phyloP scores from a whole-genome alignment of 2,797 vertebrate genomes.

The Cyprinodon diabolis region DNA sequence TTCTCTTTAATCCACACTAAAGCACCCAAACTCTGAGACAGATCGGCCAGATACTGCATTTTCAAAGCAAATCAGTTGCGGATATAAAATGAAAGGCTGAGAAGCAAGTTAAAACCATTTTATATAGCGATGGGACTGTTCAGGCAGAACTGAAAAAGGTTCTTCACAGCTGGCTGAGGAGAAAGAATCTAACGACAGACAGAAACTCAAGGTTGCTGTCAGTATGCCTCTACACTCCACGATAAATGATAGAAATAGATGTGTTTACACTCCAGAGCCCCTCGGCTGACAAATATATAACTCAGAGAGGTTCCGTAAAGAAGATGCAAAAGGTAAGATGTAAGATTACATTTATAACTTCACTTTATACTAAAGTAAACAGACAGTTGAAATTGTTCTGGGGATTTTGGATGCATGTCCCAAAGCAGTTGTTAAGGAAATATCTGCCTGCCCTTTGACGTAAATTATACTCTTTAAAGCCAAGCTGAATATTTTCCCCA shows the following conservation, averaged over 20 bases:
- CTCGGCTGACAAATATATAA: constrained; percentile 65
- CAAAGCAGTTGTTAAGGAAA: constrained; percentile 29
- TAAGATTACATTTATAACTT: constrained; percentile 44
- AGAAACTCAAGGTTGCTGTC: constrained; percentile 58
- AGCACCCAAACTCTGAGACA: constrained; percentile 61
- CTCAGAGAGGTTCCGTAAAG: constrained; percentile 40
- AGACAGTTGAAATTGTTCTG: constrained; percentile 33
- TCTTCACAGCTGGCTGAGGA: constrained; percentile 67
- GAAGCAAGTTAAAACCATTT: constrained; percentile 76
- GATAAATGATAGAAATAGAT: constrained; percentile 67
- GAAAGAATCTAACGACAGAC: constrained; percentile 64
- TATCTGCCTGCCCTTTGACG: constrained; percentile 22
- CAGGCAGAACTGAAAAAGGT: constrained; percentile 70
- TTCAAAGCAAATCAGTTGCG: constrained; percentile 72
- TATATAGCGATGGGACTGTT: constrained; percentile 74
- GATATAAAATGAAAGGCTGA: constrained; percentile 78
- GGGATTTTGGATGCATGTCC: constrained; percentile 39
- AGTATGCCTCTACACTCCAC: constrained; percentile 53
- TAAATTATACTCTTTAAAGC: neutral
- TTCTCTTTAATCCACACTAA: constrained; percentile 54
- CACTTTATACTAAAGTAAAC: constrained; percentile 48
- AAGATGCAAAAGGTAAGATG: constrained; percentile 49
- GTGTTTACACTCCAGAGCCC: constrained; percentile 57
- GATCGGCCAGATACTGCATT: constrained; percentile 57
- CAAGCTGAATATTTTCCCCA: constrained; percentile 2